Evolutionary conservation across 2,113 vertebrate genomes (phyloP).

Genomic region (Epinephelus fuscoguttatus): DNA sequence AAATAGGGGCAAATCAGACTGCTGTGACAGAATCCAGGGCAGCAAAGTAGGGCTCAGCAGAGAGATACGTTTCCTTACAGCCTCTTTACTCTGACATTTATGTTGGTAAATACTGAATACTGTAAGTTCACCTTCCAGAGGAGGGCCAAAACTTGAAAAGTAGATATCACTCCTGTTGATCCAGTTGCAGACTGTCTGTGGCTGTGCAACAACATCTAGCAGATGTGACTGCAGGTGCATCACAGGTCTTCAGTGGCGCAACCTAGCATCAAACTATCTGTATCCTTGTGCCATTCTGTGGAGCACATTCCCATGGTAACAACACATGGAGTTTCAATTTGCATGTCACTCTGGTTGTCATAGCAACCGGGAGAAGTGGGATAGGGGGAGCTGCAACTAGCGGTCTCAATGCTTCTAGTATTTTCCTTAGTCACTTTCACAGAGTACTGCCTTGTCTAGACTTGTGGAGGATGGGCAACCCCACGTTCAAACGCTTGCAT

Average conservation of each 20-base stretch:
- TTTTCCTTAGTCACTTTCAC: conserved; percentile 57
- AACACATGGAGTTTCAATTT: conserved; percentile 67
- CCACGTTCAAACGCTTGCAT: conserved; percentile 37
- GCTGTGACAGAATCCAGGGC: conserved; percentile 49
- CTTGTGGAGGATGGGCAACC: conserved; percentile 29
- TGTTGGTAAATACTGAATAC: not conserved
- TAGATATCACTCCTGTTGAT: not conserved
- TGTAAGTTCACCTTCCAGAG: not conserved
- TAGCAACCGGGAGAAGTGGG: conserved; percentile 68
- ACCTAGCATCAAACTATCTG: conserved; percentile 28
- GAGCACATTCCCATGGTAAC: conserved; percentile 79
- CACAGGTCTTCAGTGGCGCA: conserved; percentile 33
- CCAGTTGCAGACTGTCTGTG: not conserved
- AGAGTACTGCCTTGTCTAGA: conserved; percentile 32
- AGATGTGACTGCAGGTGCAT: conserved; percentile 8
- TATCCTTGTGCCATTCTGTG: conserved; percentile 27
- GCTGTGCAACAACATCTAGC: not conserved
- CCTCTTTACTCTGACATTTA: conserved; percentile 15
- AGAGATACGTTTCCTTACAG: not conserved
- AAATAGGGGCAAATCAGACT: conserved; percentile 18
- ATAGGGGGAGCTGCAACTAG: conserved; percentile 53
- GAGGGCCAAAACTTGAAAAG: not conserved
- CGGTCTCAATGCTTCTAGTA: conserved; percentile 53
- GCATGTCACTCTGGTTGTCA: conserved; percentile 78
- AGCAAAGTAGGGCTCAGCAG: conserved; percentile 55